Percentiles rank a stretch among this genome's conserved stretches.
Evolutionary conservation across 2,888 invertebrate species (phyloP).

Genomic region (Coremacera marginata): DNA sequence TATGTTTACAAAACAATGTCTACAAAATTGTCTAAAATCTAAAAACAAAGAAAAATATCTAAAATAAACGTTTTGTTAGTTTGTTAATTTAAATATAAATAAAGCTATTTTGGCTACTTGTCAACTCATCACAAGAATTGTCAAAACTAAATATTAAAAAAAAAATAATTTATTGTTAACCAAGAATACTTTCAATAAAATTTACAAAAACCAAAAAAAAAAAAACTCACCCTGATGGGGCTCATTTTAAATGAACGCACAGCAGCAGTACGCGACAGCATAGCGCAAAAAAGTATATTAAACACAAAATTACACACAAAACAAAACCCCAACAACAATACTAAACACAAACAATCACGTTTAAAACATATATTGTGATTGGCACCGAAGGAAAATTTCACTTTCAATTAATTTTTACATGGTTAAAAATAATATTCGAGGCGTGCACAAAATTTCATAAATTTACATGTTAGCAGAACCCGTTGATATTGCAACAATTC

Average conservation of each 20-base stretch:
- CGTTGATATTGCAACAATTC: neutral
- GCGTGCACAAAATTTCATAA: neutral
- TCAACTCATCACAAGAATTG: neutral
- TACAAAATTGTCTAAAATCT: too few relatives aligned
- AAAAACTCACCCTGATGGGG: conserved; percentile 50
- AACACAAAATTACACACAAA: neutral
- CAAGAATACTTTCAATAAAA: conserved; percentile 10
- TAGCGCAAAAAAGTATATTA: neutral
- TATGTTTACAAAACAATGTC: too few relatives aligned
- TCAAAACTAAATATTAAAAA: neutral
- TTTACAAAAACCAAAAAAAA: neutral
- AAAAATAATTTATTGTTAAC: conserved; percentile 1
- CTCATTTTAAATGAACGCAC: conserved; percentile 45
- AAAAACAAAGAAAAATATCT: neutral
- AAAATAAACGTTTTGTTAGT: neutral
- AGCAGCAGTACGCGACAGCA: neutral
- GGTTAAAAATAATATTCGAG: conserved; percentile 2
- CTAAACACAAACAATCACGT: neutral
- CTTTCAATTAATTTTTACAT: conserved; percentile 23
- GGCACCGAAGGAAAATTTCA: neutral
- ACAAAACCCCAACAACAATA: conserved; percentile 1
- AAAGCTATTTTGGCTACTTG: neutral
- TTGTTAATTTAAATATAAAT: neutral
- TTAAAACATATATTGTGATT: neutral
- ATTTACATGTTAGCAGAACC: neutral